These are phyloP conservation scores for Dasyurus viverrinus DNA, from an alignment of 2,113 vertebrate species.

Conservation along the genomic window DNA sequence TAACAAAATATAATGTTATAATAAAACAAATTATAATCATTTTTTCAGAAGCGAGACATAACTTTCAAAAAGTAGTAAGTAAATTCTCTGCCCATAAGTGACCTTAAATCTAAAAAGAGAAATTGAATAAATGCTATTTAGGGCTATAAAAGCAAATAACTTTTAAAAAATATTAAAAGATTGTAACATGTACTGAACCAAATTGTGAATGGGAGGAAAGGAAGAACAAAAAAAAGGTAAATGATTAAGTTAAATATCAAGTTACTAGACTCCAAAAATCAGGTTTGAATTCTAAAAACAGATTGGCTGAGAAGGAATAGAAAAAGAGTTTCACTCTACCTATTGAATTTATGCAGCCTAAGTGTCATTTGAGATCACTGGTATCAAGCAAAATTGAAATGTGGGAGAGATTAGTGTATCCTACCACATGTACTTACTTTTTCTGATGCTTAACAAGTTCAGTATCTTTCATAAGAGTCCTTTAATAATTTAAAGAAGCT, in stretches of 20 bases:
- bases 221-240: neutral
- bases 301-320: neutral
- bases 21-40: neutral
- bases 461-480: neutral
- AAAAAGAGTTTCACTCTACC: neutral
- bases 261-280: neutral
- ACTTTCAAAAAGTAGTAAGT: neutral
- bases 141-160: neutral
- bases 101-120: constrained; percentile 1
- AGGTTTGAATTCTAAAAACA: neutral
- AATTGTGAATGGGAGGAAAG: neutral
- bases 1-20: no score
- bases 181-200: neutral
- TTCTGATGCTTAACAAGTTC: neutral
- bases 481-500: neutral
- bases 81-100: neutral
- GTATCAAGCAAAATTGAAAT: neutral
- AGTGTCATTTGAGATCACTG: neutral
- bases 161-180: neutral
- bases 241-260: neutral
- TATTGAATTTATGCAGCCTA: neutral
- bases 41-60: neutral
- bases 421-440: neutral
- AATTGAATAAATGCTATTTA: neutral
- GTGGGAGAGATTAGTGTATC: neutral